Evolutionary conservation across 2,888 invertebrate genomes (phyloP), one percentile per base, ranked within the genome.

Genomic region (Microchrysa polita): DNA sequence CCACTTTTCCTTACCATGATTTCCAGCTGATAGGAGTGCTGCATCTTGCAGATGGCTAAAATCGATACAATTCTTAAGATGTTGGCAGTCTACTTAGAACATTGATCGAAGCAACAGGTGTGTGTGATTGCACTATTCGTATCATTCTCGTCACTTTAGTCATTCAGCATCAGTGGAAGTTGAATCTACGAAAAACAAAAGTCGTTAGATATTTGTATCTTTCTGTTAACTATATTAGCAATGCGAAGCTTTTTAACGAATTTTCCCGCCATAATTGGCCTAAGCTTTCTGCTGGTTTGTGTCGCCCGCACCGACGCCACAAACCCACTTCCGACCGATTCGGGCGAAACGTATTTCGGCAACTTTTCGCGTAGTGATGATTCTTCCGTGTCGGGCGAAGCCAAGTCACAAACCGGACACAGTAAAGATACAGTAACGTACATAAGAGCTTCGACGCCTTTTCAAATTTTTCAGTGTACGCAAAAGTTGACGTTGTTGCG

Each of bases 401-500:
- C 55, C 5, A 40, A 69, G 69, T 23, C 69, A 18, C 14, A 14
- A 55, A 57, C 69, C 69, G 23, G 7, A 20, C n/a, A n/a, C n/a
- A 16, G 10, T 53, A 74, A 60, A 14, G 57, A 67, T 59, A 79
- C 79, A 71, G 79, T 81, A 69, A 81, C 82, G 80, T 82, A 82
- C 77, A 80, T 81, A 77, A 82, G 80, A 78, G 80, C 83, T 69
- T 81, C 83, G 18, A 82, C 84, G 72, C 84, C 85, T 2, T 81
- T 80, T 77, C 80, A 83, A 18, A 81, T 86, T 48, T 82, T 83
- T 53, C 82, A 83, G 72, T 86, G 86, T 72, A 79, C 85, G 34
- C 78, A 81, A 9, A 80, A 80, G 40, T 80, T 80, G 22, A 87
- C 87, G 61, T 82, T 87, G 5, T 75, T 86, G 74, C 87, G 87